These are phyloP conservation scores for Caenorhabditis becei DNA, from an alignment of 2,888 invertebrate genomes.

Conservation along the genomic window DNA sequence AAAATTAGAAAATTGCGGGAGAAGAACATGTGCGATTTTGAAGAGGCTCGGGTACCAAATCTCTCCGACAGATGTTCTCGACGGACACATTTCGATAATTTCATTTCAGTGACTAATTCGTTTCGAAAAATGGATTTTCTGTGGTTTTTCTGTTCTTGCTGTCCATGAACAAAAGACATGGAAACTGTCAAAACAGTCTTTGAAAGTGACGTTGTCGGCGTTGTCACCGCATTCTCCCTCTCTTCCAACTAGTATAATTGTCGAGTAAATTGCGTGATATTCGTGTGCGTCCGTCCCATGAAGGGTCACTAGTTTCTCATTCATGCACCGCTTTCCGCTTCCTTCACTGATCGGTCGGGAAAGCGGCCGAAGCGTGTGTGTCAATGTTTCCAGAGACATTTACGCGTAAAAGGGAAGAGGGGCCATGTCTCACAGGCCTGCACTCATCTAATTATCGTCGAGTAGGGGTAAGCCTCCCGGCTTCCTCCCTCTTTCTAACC, in stretches of 20 bases:
- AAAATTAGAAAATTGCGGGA: background rate
- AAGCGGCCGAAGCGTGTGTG: slow-evolving; percentile 4
- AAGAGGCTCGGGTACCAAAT: background rate
- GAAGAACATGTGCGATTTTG: no score
- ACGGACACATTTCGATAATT: background rate
- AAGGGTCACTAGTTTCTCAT: slow-evolving; percentile 36
- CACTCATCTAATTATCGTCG: slow-evolving; percentile 60
- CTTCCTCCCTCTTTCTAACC: slow-evolving; percentile 9
- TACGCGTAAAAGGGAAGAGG: slow-evolving; percentile 37
- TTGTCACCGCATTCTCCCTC: background rate
- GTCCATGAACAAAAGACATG: no score
- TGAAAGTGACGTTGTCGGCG: slow-evolving; percentile 11
- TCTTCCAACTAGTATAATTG: slow-evolving; percentile 51
- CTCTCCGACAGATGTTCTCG: background rate
- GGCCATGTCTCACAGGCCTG: slow-evolving; percentile 42
- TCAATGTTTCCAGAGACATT: slow-evolving; percentile 52
- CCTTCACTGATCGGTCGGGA: slow-evolving; percentile 1
- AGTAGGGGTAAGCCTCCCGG: slow-evolving; percentile 45
- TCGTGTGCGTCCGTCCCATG: slow-evolving; percentile 14
- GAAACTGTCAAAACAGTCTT: slow-evolving; percentile 37
- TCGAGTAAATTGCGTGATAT: slow-evolving; percentile 56
- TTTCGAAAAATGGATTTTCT: no score
- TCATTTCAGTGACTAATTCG: no score
- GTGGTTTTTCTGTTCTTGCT: no score
- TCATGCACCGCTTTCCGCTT: slow-evolving; percentile 40